Base-by-base conservation (phyloP, 2,797 vertebrate species). In the Megalops cyprinoides region DNA sequence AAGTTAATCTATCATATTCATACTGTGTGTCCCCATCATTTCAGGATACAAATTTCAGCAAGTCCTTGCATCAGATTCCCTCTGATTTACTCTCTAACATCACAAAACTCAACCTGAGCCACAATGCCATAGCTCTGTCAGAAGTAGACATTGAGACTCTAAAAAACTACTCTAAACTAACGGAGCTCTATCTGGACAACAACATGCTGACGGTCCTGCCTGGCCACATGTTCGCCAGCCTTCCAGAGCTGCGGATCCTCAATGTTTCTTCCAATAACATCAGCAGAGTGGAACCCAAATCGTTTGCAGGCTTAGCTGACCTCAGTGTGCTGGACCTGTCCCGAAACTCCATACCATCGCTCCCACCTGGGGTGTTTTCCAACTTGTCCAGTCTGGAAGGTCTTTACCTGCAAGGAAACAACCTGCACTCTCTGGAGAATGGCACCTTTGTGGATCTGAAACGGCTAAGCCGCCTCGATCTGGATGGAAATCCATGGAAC, bases 401-500 rank as follows among this genome's bases (percentile, higher is more conserved):
- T 84, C 84, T 95, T 83, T 86, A 92, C 79, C 86, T 95, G 53
- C 87, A 93, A 62, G 73, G 85, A 48, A 95, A 95, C 82, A 4
- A 76, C 6, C 82, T 95, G 62, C 84, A 82, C 46, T 79, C 20
- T 20, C 46, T 82, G 37, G 53, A 76, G 83, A 86, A 93, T 69
- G 81, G 88, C 60, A 71, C 86, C 78, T 86, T 88, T 25, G 3
- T 0, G 82, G 77, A 73, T 77, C 18, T 84, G 49, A 77, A 90
- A 74, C 87, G 88, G 83, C 73, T 90, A 80, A 84, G 20, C 77
- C 81, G 34, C 81, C 85, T 94, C 9, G 56, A 56, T 86, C 89
- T 95, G 86, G 79, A 83, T 83, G 92, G 87, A 88, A 95, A 95
- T 82, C 92, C 88, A 76, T 95, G 92, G 94, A 91, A 75, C 62